Base-by-base conservation (phyloP, 2,113 vertebrate genomes). In the Sciurus niger region DNA sequence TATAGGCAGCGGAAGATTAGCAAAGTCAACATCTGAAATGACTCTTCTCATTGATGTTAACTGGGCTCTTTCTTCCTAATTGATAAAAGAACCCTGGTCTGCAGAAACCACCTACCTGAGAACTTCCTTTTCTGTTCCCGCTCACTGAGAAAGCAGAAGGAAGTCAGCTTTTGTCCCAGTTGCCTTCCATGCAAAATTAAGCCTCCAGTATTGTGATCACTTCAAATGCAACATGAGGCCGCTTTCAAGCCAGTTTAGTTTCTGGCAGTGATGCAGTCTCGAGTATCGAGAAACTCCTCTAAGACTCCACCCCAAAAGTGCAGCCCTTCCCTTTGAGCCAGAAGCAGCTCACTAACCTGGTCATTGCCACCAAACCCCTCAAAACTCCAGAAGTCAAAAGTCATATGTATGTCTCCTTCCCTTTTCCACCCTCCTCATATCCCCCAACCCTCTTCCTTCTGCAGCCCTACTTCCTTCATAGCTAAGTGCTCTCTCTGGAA, bases 401-500 rank as follows among this genome's bases (percentile, higher is more conserved):
- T 92, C 22, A 3, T 63, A 63, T 68, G 5, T 80, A 14, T 88
- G 80, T 78, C 60, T 78, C 55, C 48, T 93, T 90, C 10, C 40
- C 40, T 90, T 84, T 72, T 53, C 65, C 28, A 8, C 37, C 20
- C 9, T 73, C 80, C 77, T 83, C 1, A 65, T 30, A 34, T 63
- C 67, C 53, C 58, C 72, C 48, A 28, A 55, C 17, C 10, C 51
- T 74, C 37, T 82, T 76, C 11, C 67, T 40, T 51, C 32, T 83
- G 87, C 46, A 73, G 20, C 94, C 74, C 40, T 55, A 65, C 93
- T 98, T 96, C 14, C 68, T 84, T 94, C 85, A 8, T 73, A 96
- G 97, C 97, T 80, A 67, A 90, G 12, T 58, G 46, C 86, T 94
- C 84, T 95, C 55, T 89, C 89, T 88, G 96, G 96, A 96, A 97